These are phyloP conservation scores for Neomonachus schauinslandi DNA, from an alignment of 2,113 vertebrate species.

Conservation along the genomic window DNA sequence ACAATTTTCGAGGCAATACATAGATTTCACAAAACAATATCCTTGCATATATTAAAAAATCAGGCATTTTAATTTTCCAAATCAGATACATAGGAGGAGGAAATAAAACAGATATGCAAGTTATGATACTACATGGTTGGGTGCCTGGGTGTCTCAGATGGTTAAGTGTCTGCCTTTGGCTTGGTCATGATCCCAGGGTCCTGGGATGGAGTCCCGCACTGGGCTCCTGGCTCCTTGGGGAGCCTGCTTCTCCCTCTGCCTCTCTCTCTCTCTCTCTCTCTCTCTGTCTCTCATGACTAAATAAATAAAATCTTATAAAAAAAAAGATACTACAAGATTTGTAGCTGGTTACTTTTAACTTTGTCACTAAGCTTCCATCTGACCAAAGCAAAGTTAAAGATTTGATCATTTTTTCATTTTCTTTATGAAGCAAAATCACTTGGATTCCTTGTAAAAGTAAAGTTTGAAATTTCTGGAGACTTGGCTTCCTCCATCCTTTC, in stretches of 20 bases:
- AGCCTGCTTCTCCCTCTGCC: too few species aligned
- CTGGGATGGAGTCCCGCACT: too few species aligned
- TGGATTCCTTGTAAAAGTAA: background rate
- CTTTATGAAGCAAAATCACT: background rate
- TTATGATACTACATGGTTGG: background rate
- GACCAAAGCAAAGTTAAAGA: background rate
- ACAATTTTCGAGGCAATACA: background rate
- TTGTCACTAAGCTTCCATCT: background rate
- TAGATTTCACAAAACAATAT: slow-evolving; percentile 12
- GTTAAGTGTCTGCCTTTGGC: too few species aligned
- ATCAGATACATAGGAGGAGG: background rate
- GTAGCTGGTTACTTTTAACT: background rate
- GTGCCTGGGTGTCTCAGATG: too few species aligned
- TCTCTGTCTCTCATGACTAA: too few species aligned
- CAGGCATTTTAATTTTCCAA: background rate
- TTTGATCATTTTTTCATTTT: background rate
- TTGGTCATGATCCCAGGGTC: too few species aligned
- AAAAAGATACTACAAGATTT: background rate
- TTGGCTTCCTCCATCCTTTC: background rate
- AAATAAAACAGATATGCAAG: background rate
- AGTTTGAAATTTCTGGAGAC: background rate
- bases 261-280: too few species aligned
- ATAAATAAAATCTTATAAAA: too few species aligned
- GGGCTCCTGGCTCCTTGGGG: too few species aligned
- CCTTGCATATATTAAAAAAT: background rate